Base-by-base conservation (phyloP, 2,113 vertebrate species). In the Lepus americanus region DNA sequence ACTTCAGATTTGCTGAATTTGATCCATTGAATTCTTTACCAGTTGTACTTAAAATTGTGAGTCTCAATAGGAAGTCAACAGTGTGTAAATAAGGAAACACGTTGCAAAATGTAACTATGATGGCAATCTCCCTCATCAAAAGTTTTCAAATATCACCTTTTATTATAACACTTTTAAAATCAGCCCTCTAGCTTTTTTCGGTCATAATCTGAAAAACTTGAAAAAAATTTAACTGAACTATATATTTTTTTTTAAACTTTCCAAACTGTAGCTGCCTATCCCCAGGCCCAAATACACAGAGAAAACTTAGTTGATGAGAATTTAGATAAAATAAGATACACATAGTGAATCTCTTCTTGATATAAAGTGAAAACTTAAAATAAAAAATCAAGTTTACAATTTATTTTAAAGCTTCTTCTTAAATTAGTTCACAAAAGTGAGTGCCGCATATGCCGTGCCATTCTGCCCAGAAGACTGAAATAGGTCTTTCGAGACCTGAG, bases 1-100 rank as follows among this genome's bases (percentile, higher is more conserved):
- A 98, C 98, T 98, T 98, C 96, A 98, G 97, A 98, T 98, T 98
- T 93, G 97, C 96, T 98, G 97, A 98, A 98, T 98, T 98, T 98
- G 98, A 98, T 98, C 97, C 97, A 98, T 90, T 98, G 98, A 98
- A 97, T 98, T 98, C 97, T 97, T 98, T 98, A 98, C 96, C 96
- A 98, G 95, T 97, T 98, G 96, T 97, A 97, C 98, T 98, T 97
- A 97, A 98, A 98, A 98, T 97, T 98, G 98, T 97, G 93, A 98
- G 93, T 96, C 95, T 98, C 96, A 93, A 95, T 98, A 97, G 90
- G 94, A 98, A 98, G 96, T 97, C 89, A 67, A 97, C 91, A 97
- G 92, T 92, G 95, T 66, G 87, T 96, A 97, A 97, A 97, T 97
- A 97, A 98, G 96, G 97, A 97, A 97, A 94, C 94, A 96, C 96